Percentiles rank a stretch among this genome's conserved stretches.
Evolutionary conservation across 2,113 vertebrate genomes (phyloP).

Genomic region (Felis chaus): DNA sequence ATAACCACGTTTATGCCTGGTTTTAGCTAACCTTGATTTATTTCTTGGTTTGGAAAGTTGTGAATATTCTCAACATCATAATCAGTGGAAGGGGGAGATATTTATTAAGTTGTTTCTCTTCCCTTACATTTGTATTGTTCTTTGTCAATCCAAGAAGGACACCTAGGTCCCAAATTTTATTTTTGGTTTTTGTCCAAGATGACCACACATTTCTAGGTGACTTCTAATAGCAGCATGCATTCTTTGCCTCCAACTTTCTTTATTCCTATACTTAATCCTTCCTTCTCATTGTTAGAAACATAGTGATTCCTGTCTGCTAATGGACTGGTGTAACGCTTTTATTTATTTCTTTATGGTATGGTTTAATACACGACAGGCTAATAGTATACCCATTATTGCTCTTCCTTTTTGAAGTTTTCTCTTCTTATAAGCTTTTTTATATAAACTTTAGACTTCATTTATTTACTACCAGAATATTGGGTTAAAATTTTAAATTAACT

Average conservation of each 20-base stretch:
- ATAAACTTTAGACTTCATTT: background rate
- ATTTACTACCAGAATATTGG: background rate
- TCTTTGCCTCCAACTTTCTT: background rate
- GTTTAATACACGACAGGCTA: background rate
- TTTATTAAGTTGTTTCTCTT: background rate
- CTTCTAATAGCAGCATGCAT: background rate
- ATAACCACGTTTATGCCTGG: background rate
- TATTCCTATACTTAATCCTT: background rate
- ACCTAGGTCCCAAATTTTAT: background rate
- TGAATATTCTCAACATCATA: background rate
- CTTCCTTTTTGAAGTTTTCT: background rate
- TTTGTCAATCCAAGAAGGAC: background rate
- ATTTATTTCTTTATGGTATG: background rate
- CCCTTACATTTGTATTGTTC: background rate
- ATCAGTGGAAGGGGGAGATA: background rate
- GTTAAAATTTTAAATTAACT: background rate
- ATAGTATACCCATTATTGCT: background rate
- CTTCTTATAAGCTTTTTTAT: background rate
- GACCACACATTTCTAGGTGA: background rate
- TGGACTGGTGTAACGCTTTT: background rate
- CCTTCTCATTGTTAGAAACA: background rate
- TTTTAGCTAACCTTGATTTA: conserved; percentile 19
- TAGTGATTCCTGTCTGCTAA: background rate
- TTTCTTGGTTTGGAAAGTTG: background rate
- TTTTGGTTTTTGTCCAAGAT: background rate